phyloP scores from a whole-genome alignment of 2,113 vertebrate genomes.

The Elanus axillaris region DNA sequence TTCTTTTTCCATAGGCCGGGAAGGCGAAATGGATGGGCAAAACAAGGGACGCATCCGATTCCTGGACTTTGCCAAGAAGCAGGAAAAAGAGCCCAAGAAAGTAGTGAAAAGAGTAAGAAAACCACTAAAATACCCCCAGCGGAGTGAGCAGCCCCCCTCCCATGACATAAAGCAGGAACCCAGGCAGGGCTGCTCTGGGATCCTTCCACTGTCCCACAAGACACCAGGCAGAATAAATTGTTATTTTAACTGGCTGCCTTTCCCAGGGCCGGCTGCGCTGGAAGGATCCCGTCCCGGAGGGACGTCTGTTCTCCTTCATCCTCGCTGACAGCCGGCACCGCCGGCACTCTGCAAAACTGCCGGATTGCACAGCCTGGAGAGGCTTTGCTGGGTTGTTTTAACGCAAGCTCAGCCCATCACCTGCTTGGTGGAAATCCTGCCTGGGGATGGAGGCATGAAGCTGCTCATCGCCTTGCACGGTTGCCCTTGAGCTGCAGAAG shows the following conservation, averaged over 20 bases:
- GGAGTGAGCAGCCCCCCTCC: neutral
- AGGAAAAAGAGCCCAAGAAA: neutral
- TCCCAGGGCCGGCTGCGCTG: neutral
- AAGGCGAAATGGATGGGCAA: neutral
- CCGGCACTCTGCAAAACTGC: accelerated
- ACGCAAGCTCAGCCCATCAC: neutral
- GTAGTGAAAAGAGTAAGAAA: neutral
- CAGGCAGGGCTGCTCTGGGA: conserved; percentile 11
- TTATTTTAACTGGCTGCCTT: conserved; percentile 44
- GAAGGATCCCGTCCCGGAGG: neutral
- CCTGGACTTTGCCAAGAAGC: neutral
- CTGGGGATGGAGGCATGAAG: accelerated
- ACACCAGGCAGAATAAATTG: conserved; percentile 24
- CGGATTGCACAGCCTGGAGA: accelerated
- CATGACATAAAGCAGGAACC: conserved; percentile 9
- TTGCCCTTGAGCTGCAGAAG: accelerated
- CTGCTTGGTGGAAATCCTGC: neutral
- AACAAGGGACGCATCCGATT: neutral
- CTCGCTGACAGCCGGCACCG: neutral
- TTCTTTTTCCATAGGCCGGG: neutral
- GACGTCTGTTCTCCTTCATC: neutral
- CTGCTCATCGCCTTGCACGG: neutral
- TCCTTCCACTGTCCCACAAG: neutral
- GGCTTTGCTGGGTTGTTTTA: neutral
- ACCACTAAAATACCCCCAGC: neutral